Conservation (phyloP, 2,888 invertebrate species). For the Bursaphelenchus okinawaensis region DNA sequence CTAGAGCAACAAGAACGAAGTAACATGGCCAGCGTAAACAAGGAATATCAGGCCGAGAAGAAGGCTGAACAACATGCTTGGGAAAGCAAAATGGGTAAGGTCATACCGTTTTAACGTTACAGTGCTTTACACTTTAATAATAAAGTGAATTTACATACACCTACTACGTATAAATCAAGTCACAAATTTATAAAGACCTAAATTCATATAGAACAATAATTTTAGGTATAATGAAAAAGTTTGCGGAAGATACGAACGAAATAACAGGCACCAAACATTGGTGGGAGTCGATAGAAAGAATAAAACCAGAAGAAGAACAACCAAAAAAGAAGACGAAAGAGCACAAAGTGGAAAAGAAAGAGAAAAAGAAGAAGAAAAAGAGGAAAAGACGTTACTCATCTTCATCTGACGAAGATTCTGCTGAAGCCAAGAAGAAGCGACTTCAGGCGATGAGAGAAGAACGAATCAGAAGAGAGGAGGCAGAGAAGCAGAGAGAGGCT, state of each 20-base stretch:
- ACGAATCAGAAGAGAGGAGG: constrained; percentile 73
- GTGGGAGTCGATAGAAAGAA: constrained; percentile 68
- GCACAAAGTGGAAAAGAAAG: constrained; percentile 14
- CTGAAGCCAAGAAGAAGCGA: constrained; percentile 50
- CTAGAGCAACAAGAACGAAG: constrained; percentile 66
- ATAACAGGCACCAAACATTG: constrained; percentile 69
- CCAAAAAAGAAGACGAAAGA: constrained; percentile 8
- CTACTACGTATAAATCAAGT: constrained; percentile 10
- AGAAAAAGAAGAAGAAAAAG: constrained; percentile 23
- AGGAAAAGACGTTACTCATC: constrained; percentile 13
- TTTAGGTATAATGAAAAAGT: constrained; percentile 73
- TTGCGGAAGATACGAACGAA: constrained; percentile 69
- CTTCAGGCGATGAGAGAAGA: constrained; percentile 72
- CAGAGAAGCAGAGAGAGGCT: constrained; percentile 70
- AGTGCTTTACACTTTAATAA: not conserved
- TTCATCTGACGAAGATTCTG: constrained; percentile 23
- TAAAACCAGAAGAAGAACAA: constrained; percentile 14
- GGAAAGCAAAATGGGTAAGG: constrained; percentile 86
- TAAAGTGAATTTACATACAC: not conserved
- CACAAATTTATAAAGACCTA: not conserved
- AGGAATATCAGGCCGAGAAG: constrained; percentile 80
- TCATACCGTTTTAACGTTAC: not conserved
- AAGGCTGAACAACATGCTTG: constrained; percentile 88
- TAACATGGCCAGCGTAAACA: constrained; percentile 63
- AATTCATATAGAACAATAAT: no score